Evolutionary conservation across 2,797 vertebrate species (phyloP), one percentile per base, ranked within the genome.

Genomic region (Danio albolineatus): DNA sequence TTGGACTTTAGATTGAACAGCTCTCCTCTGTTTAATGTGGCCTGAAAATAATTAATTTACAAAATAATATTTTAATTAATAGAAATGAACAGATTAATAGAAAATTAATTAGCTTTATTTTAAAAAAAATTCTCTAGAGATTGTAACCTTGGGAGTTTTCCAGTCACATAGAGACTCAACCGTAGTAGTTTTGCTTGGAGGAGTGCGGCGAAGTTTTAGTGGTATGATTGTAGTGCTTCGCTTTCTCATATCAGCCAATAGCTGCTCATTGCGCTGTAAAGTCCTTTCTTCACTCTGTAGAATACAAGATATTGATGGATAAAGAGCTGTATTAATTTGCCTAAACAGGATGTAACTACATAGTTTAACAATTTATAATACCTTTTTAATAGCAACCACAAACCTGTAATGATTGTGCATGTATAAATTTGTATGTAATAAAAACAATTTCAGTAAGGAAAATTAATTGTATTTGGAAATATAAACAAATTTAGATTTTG

Each of bases 141-240:
- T 46, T 73, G 73, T 56, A 19, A 95, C 95, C 91, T 90, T 89
- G 46, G 93, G 91, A 0, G 94, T 92, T 73, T 94, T 95, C 97
- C 97, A 99, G 91, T 99, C 98, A n/a, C 98, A 99, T 76, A 99
- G 92, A 28, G 96, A 93, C 81, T 97, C 95, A 86, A 98, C 89
- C 0, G 81, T 94, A 86, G 93, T 79, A 16, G 95, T 79, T 83
- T 93, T 93, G 75, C 67, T 87, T n/a, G 91, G 85, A 1, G 12
- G 16, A 3, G 0, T 85, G 79, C 95, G 95, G 28, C 98, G 94
- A 36, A 94, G 94, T 44, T 95, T 97, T 86, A 99, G 91, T 0
- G 98, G 98, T 10, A 90, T 84, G 10, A 99, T 95, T 69, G 90
- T 91, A 78, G 91, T 95, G 88, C 96, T 96, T 76, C 87, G 93